Conservation (phyloP, 2,888 invertebrate genomes). For the Thyatira batis region DNA sequence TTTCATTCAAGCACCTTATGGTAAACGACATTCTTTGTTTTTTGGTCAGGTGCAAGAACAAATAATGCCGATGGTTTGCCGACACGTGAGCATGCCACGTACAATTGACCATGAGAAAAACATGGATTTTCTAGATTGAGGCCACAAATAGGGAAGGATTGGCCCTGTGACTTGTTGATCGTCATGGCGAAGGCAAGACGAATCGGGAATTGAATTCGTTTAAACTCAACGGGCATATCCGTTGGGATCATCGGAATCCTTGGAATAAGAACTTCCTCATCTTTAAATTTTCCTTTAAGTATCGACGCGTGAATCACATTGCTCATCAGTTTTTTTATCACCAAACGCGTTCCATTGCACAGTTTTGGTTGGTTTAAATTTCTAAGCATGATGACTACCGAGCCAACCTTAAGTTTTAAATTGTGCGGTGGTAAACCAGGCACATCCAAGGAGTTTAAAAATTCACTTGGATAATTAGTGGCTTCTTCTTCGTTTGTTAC, state of each 20-base stretch:
- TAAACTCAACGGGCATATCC: slow-evolving; percentile 14
- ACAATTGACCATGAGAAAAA: not conserved
- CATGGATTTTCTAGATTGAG: too few species aligned
- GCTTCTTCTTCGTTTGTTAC: slow-evolving; percentile 26
- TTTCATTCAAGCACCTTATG: slow-evolving; percentile 6
- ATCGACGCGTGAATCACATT: slow-evolving; percentile 8
- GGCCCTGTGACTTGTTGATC: slow-evolving; percentile 7
- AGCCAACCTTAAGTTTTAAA: slow-evolving; percentile 36
- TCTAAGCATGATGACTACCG: slow-evolving; percentile 34
- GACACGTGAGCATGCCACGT: slow-evolving; percentile 2
- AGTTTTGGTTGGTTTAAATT: slow-evolving; percentile 8
- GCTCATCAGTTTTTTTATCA: slow-evolving; percentile 9
- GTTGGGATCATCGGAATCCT: slow-evolving; percentile 5
- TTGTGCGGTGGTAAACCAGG: slow-evolving; percentile 32
- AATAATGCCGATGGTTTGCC: slow-evolving; percentile 2
- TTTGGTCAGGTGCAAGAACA: slow-evolving; percentile 6
- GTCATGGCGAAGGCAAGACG: slow-evolving; percentile 12
- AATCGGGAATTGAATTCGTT: slow-evolving; percentile 16
- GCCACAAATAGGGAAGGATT: slow-evolving; percentile 7
- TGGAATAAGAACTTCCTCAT: slow-evolving; percentile 3
- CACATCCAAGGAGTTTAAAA: slow-evolving; percentile 42
- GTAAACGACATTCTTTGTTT: slow-evolving; percentile 7
- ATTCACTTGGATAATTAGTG: slow-evolving; percentile 39
- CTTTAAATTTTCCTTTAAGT: slow-evolving; percentile 8
- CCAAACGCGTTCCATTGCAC: slow-evolving; percentile 18